Evolutionary conservation across 2,113 vertebrate species (phyloP).

Genomic region (Amazona vittata): DNA sequence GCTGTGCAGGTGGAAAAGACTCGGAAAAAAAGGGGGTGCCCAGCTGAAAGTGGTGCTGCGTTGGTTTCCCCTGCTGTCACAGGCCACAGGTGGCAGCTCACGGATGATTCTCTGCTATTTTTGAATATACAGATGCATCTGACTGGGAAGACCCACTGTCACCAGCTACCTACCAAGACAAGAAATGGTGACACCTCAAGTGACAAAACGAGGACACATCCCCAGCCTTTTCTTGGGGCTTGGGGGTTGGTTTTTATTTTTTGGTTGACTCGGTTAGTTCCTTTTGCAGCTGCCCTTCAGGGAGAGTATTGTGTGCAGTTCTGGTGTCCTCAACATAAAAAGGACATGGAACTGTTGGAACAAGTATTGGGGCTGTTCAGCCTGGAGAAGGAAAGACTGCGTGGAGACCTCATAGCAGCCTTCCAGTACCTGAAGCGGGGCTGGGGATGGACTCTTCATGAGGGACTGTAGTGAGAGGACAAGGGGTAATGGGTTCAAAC

Average conservation of each 20-base stretch:
- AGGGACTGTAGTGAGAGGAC: no score
- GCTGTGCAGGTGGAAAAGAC: background rate
- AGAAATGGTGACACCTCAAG: background rate
- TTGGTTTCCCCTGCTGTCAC: rapidly evolving
- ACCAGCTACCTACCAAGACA: background rate
- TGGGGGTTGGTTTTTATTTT: background rate
- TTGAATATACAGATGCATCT: background rate
- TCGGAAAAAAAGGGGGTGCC: background rate
- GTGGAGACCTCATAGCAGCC: no score
- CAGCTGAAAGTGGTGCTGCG: background rate
- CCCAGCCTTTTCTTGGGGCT: background rate
- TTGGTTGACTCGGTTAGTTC: background rate
- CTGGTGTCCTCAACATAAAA: no score
- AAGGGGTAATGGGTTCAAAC: no score
- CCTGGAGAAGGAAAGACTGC: no score
- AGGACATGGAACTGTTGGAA: no score
- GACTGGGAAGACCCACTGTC: background rate
- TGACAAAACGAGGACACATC: background rate
- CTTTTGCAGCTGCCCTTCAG: background rate
- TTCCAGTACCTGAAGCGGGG: no score
- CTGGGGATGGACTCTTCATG: no score
- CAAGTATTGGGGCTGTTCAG: no score
- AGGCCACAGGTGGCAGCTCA: background rate
- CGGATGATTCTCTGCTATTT: background rate
- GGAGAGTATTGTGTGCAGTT: background rate